Conservation (phyloP, 1,140 invertebrate genomes). For the Danaus plexippus region DNA sequence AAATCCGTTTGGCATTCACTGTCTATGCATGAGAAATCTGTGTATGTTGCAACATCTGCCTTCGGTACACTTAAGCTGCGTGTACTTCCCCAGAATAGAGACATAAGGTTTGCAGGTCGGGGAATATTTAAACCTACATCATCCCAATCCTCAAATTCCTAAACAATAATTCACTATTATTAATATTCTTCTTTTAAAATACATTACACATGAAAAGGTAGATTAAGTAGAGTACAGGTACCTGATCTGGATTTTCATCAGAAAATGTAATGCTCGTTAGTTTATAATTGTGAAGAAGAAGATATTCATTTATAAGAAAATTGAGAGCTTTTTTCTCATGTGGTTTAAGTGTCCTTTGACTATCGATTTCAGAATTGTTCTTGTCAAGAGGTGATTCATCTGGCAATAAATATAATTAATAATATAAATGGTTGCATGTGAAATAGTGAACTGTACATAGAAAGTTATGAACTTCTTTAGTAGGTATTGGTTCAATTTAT, state of each 20-base stretch:
- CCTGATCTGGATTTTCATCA: constrained; percentile 92
- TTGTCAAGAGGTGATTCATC: constrained; percentile 69
- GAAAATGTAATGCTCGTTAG: constrained; percentile 92
- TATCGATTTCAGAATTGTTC: constrained; percentile 55
- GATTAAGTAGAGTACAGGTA: constrained; percentile 31
- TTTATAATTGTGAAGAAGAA: constrained; percentile 86
- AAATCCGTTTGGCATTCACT: constrained; percentile 60
- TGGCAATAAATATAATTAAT: constrained; percentile 26
- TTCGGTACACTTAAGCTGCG: constrained; percentile 36
- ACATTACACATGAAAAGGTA: constrained; percentile 1
- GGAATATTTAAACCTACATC: constrained; percentile 91
- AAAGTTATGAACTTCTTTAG: no score
- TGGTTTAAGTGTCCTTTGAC: constrained; percentile 77
- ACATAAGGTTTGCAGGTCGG: constrained; percentile 83
- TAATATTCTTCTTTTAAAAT: constrained; percentile 4
- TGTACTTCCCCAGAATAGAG: constrained; percentile 80
- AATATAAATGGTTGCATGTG: no score
- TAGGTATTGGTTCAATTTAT: no score
- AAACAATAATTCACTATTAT: constrained; percentile 21
- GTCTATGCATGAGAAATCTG: constrained; percentile 24
- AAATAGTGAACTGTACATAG: no score
- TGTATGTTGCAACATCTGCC: constrained; percentile 39
- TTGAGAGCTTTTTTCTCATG: constrained; percentile 89
- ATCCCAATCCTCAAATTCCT: constrained; percentile 96
- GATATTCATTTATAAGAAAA: constrained; percentile 91